Evolutionary conservation across 2,888 invertebrate genomes (phyloP).

Genomic region (Bembecia ichneumoniformis): DNA sequence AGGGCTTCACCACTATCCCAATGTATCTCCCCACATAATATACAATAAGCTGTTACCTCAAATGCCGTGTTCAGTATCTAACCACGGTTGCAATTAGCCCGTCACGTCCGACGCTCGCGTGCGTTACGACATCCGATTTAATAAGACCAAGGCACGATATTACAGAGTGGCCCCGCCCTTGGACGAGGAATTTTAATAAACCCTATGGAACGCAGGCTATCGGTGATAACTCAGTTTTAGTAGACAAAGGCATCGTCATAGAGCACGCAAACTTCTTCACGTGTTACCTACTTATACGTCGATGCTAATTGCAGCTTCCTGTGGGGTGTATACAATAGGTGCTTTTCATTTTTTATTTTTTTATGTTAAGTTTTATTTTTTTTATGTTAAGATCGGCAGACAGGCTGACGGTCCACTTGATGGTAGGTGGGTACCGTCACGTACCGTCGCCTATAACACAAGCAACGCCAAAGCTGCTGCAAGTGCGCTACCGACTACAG

Average conservation of each 20-base stretch:
- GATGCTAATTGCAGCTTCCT: too few species aligned
- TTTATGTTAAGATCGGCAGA: too few species aligned
- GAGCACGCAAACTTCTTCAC: background rate
- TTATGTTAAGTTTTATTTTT: too few species aligned
- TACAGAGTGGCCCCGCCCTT: conserved; percentile 29
- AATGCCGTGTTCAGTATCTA: conserved; percentile 35
- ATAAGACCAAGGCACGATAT: conserved; percentile 45
- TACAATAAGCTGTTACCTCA: conserved; percentile 6
- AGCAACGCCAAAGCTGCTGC: too few species aligned
- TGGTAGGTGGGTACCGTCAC: too few species aligned
- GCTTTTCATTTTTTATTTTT: too few species aligned
- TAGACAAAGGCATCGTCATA: background rate
- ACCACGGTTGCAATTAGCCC: conserved; percentile 38
- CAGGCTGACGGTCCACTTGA: too few species aligned
- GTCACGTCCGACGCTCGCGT: conserved; percentile 47
- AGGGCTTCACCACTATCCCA: background rate
- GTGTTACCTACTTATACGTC: too few species aligned
- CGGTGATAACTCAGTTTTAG: conserved; percentile 3
- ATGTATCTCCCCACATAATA: background rate
- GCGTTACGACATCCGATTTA: conserved; percentile 47
- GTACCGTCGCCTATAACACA: too few species aligned
- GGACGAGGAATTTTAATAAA: conserved; percentile 34
- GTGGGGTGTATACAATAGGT: too few species aligned
- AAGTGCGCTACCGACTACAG: too few species aligned
- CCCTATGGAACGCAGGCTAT: conserved; percentile 20